Base-by-base conservation (phyloP, 2,797 vertebrate species). In the Myripristis murdjan region DNA sequence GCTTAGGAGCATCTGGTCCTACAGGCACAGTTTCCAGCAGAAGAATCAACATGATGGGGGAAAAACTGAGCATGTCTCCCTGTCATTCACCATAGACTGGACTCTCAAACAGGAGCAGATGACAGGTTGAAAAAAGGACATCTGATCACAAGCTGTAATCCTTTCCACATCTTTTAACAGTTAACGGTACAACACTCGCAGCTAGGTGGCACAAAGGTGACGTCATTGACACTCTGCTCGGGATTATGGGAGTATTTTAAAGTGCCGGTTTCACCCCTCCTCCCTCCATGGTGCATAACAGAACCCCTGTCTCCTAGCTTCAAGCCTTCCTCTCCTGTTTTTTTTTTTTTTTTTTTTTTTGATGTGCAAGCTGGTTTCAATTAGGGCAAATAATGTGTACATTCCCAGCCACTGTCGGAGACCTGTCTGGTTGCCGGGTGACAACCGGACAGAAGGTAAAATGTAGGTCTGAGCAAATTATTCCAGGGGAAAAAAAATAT, bases 291-390 rank as follows among this genome's bases (percentile, higher is more conserved):
- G 83, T 15, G 39, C 74, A 83, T 68, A 80, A 82, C 62, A 60
- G 80, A 67, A 70, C 49, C 57, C 58, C 69, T 83, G 64, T 77
- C 71, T 83, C 33, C 39, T 41, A 58, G 64, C 71, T 66, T 70
- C 69, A 64, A 84, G 64, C 59, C 52, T 81, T 64, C 57, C 56
- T 64, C 67, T 77, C 44, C 47, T 61, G 49, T 14, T 54, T 69
- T 59, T 79, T 70, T 77, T 44, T 71, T 43, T 31, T 54, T 69
- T 75, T 63, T 14, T 54, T 69, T 59, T 31, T 31, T 64, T 79
- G 46, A 88, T 79, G 55, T 71, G 26, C 70, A 44, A 8, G 75
- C 67, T 89, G 88, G 65, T 91, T 93, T 87, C 64, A 90, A 90
- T 92, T 89, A 91, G 85, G 76, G 69, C 41, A 84, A 79, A 70